Evolutionary conservation across 2,888 invertebrate genomes (phyloP).

Genomic region (Mimachlamys varia): DNA sequence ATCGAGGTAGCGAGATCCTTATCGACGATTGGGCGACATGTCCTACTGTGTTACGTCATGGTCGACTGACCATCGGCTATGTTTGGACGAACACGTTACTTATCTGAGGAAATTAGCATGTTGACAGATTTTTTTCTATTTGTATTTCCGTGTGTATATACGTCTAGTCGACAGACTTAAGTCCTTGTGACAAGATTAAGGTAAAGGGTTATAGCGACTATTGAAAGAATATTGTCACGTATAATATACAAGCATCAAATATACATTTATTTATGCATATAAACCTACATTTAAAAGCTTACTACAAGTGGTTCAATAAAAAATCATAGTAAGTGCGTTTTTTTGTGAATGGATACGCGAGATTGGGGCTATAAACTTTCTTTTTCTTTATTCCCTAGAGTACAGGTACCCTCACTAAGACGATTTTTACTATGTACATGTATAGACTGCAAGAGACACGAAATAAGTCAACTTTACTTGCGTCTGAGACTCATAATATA

Average conservation of each 20-base stretch:
- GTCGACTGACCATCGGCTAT: neutral
- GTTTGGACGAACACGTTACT: constrained; percentile 14
- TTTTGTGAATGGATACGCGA: neutral
- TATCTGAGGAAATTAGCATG: constrained; percentile 6
- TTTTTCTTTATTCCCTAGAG: neutral
- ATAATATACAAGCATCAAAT: neutral
- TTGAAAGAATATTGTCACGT: neutral
- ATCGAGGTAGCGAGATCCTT: neutral
- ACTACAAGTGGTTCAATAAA: neutral
- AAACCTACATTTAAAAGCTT: neutral
- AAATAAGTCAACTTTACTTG: too few relatives aligned
- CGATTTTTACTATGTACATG: neutral
- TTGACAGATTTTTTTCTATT: constrained; percentile 3
- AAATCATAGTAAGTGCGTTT: neutral
- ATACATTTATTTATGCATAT: neutral
- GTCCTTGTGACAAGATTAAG: neutral
- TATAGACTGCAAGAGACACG: too few relatives aligned
- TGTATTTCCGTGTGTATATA: neutral
- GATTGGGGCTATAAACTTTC: neutral
- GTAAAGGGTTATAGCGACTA: neutral
- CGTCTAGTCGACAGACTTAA: neutral
- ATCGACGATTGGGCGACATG: neutral
- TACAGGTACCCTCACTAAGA: neutral
- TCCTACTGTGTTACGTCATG: neutral
- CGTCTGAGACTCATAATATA: too few relatives aligned